A percentile compares a stretch with the other conserved stretches of the same genome.
phyloP scores from a whole-genome alignment of 2,113 vertebrate genomes.

The Pardalotus punctatus region DNA sequence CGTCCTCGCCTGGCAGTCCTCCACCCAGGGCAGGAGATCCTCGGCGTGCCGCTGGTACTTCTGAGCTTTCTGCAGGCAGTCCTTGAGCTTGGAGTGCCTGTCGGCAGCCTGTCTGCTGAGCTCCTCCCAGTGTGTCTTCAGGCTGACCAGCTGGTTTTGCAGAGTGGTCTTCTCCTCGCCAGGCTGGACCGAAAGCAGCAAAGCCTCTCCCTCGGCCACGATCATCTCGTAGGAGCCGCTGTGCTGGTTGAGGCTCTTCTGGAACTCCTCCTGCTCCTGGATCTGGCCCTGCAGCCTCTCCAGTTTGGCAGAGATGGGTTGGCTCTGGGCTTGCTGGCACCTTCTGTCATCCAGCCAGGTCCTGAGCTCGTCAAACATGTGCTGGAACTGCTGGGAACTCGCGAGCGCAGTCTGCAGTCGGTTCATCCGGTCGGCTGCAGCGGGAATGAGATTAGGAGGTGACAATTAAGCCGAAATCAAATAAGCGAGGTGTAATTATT shows the following conservation, averaged over 20 bases:
- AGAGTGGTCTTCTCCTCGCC: conserved; percentile 85
- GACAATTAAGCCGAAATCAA: conserved; percentile 57
- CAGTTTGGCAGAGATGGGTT: conserved; percentile 84
- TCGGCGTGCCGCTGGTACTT: conserved; percentile 84
- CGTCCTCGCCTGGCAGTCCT: conserved; percentile 81
- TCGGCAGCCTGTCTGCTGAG: conserved; percentile 80
- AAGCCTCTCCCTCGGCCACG: conserved; percentile 84
- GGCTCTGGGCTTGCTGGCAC: conserved; percentile 71
- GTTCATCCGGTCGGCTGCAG: conserved; percentile 90
- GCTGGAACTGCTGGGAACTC: conserved; percentile 97
- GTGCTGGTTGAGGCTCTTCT: conserved; percentile 89
- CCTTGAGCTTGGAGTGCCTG: conserved; percentile 80
- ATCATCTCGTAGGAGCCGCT: conserved; percentile 95
- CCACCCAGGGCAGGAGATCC: conserved; percentile 87
- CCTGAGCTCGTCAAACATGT: conserved; percentile 95
- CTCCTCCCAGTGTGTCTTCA: conserved; percentile 90
- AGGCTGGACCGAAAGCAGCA: conserved; percentile 84
- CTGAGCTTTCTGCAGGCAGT: conserved; percentile 86
- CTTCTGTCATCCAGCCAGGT: conserved; percentile 87
- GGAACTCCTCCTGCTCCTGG: conserved; percentile 87
- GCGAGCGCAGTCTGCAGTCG: conserved; percentile 92
- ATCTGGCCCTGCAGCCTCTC: conserved; percentile 83
- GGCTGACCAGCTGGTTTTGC: conserved; percentile 80
- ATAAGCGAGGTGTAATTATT: conserved; percentile 55
- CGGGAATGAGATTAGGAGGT: conserved; percentile 33